A percentile compares a stretch with the other conserved stretches of the same genome.
phyloP scores from a whole-genome alignment of 2,888 invertebrate genomes.

The Drosophila melanosoma region DNA sequence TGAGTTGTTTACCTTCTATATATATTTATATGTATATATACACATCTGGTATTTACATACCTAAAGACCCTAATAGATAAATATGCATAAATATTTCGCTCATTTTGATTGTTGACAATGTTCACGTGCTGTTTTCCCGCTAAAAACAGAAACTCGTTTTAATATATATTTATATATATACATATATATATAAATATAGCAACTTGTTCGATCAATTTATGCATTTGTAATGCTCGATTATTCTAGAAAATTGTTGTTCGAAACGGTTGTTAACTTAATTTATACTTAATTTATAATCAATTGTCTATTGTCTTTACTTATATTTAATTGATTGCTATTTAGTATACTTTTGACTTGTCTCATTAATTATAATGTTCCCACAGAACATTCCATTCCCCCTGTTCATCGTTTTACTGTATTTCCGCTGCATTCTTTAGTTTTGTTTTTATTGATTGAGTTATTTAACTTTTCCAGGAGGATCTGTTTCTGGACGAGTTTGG shows the following conservation, averaged over 20 bases:
- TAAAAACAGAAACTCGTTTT: conserved; percentile 37
- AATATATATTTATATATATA: not conserved
- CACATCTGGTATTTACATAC: not conserved
- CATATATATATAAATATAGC: not conserved
- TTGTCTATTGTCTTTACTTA: not conserved
- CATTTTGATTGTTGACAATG: not conserved
- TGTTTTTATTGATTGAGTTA: conserved; percentile 31
- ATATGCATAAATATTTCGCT: not conserved
- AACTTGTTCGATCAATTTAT: conserved; percentile 19
- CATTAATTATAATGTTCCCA: conserved; percentile 22
- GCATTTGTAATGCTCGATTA: conserved; percentile 22
- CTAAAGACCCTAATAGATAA: not conserved
- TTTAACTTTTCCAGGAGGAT: conserved; percentile 71
- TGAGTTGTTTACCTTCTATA: conserved; percentile 32
- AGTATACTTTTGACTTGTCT: conserved; percentile 2
- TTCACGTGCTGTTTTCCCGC: conserved; percentile 22
- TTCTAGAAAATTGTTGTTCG: conserved; percentile 34
- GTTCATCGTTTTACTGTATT: conserved; percentile 17
- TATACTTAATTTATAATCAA: not conserved
- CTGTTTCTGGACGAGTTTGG: conserved; percentile 81
- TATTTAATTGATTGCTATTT: not conserved
- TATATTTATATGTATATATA: not conserved
- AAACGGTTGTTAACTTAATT: conserved; percentile 9
- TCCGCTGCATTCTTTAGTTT: conserved; percentile 48
- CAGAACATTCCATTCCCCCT: not conserved